Evolutionary conservation across 2,888 invertebrate species (phyloP).

Genomic region (Oligia fasciuncula): DNA sequence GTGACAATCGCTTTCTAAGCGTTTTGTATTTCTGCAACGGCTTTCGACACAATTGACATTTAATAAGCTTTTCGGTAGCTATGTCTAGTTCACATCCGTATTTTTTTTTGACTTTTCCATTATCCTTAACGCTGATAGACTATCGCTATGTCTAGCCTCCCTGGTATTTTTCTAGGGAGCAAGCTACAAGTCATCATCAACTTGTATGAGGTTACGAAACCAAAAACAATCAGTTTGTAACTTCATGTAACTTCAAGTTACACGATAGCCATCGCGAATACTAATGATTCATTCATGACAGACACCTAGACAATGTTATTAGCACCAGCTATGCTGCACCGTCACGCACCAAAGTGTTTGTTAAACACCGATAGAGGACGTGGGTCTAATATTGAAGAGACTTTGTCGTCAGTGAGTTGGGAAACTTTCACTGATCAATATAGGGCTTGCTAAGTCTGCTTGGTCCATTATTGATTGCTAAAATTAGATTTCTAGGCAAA

Average conservation of each 20-base stretch:
- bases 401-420: not conserved
- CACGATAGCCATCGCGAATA: constrained; percentile 52
- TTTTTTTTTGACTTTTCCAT: not conserved
- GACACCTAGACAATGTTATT: constrained; percentile 35
- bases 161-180: not conserved
- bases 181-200: not conserved
- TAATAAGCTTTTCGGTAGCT: not conserved
- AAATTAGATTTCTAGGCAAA: not conserved
- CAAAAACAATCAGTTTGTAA: constrained; percentile 37
- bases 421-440: constrained; percentile 32
- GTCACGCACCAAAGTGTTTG: constrained; percentile 39
- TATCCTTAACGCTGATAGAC: not conserved
- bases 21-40: not conserved
- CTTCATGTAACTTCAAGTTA: constrained; percentile 45
- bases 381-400: constrained; percentile 31
- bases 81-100: too few species aligned
- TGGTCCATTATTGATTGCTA: too few species aligned
- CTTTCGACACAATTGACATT: not conserved
- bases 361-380: constrained; percentile 40
- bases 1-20: not conserved
- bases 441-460: not conserved
- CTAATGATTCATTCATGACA: constrained; percentile 48
- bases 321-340: constrained; percentile 9
- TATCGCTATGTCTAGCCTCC: not conserved
- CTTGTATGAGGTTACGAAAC: constrained; percentile 46